Evolutionary conservation across 1,140 invertebrate species (phyloP), one percentile per base, ranked within the genome.

Genomic region (Panagrolaimus sp.): DNA sequence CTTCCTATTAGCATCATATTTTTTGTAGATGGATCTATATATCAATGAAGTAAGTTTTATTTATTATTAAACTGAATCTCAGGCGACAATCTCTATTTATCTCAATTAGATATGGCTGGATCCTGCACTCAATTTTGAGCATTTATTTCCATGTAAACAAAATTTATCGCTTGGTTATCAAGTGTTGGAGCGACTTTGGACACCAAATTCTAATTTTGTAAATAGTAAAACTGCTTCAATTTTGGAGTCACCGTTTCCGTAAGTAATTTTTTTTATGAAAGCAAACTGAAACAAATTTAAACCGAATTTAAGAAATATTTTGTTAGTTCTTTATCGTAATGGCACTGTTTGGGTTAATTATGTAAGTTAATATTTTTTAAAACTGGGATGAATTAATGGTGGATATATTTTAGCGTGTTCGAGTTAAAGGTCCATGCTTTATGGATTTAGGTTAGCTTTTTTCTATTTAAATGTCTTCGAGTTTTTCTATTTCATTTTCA

Each of bases 341-440:
- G 79, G 78, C 16, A 79, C 79, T 7, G 77, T 83, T 51, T 81
- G 81, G 79, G 77, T 81, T 7, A 81, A 81, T 65, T 79, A 79
- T 65, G 78, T 79, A 63, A 72, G 73, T 69, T 47, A 9, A 61
- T 47, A 13, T 63, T 42, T 51, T 1, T 57, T 8, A n/a, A 64
- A 61, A n/a, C n/a, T 44, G 13, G 16, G 20, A 25, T 63, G 48
- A 66, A 72, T n/a, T 47, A 62, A 20, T 16, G n/a, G n/a, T n/a
- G n/a, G n/a, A 23, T 4, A 61, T 9, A 20, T 66, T 67, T 57
- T 70, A 83, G 72, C 74, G 79, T 63, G 81, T 81, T 20, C 69
- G 78, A 45, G 79, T 82, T 20, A 81, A 82, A 66, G 79, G 79
- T 5, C 81, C 81, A 38, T 81, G 79, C 65, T 66, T 61, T 46